phyloP scores from a whole-genome alignment of 37 sponge, comb jelly and placozoan genomes.

The Spongia lamella region DNA sequence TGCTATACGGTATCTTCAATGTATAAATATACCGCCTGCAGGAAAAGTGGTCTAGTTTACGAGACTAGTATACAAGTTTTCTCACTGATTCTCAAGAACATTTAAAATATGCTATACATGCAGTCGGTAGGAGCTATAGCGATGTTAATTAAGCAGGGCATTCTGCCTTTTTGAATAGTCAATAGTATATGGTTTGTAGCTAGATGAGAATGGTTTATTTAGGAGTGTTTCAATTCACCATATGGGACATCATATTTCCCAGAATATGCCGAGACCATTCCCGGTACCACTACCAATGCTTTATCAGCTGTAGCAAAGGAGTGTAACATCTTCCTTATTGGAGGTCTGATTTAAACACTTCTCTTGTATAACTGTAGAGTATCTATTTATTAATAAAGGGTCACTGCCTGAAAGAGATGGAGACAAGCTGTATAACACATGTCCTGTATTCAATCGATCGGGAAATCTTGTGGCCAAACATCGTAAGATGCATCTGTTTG shows the following conservation, averaged over 20 bases:
- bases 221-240: constrained; percentile 98
- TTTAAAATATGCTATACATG: too few species aligned
- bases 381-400: constrained; percentile 41
- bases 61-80: too few species aligned
- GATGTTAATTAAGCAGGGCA: too few species aligned
- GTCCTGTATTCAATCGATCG: constrained; percentile 75
- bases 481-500: constrained; percentile 58
- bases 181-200: background rate
- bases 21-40: too few species aligned
- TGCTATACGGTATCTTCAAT: too few species aligned
- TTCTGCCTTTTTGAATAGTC: background rate
- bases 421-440: constrained; percentile 87
- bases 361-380: background rate
- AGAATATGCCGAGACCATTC: constrained; percentile 88
- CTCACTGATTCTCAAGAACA: too few species aligned
- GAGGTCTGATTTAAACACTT: constrained; percentile 47
- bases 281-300: constrained; percentile 69
- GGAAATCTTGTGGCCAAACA: constrained; percentile 85
- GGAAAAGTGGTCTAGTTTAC: too few species aligned
- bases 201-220: too few species aligned
- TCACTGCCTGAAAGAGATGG: constrained; percentile 90
- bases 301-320: constrained; percentile 82
- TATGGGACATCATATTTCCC: constrained; percentile 89
- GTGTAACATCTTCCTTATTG: constrained; percentile 73
- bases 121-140: too few species aligned